Evolutionary conservation across 2,113 vertebrate species (phyloP).

Genomic region (Rhinopomastus cyanomelas): DNA sequence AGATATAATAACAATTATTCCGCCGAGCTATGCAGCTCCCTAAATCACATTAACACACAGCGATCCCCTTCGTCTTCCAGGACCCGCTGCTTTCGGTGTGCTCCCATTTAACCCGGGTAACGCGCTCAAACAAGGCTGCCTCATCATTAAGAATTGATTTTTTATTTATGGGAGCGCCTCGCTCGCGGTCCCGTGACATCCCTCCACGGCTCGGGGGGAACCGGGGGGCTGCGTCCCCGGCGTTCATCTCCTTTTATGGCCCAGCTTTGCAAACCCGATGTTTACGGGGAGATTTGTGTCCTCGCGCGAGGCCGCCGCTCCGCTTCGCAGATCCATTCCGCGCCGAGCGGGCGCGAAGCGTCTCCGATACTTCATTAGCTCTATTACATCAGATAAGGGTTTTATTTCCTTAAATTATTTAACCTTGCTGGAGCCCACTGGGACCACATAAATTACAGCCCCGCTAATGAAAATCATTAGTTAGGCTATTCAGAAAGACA

Average conservation of each 20-base stretch:
- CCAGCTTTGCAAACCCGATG: conserved; percentile 57
- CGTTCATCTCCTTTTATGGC: not conserved
- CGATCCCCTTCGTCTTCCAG: conserved; percentile 60
- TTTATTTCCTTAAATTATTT: conserved; percentile 82
- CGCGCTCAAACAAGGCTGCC: conserved; percentile 71
- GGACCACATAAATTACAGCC: conserved; percentile 75
- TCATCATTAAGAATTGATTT: conserved; percentile 82
- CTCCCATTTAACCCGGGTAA: conserved; percentile 81
- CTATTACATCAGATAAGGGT: conserved; percentile 66
- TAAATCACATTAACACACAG: conserved; percentile 80
- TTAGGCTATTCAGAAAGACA: conserved; percentile 68
- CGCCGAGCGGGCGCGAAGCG: conserved; percentile 23
- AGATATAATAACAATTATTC: conserved; percentile 83
- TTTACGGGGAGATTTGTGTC: conserved; percentile 76
- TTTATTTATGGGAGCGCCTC: conserved; percentile 78
- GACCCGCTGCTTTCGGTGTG: conserved; percentile 66
- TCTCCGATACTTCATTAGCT: conserved; percentile 75
- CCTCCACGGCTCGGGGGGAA: conserved; percentile 65
- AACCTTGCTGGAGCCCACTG: conserved; percentile 73
- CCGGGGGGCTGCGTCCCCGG: conserved; percentile 4
- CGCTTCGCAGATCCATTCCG: conserved; percentile 57
- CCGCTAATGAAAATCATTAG: conserved; percentile 80
- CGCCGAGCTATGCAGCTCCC: conserved; percentile 67
- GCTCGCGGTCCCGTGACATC: conserved; percentile 72
- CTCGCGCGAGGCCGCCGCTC: conserved; percentile 50